phyloP scores from a whole-genome alignment of 2,113 vertebrate species.

The Podarcis muralis region DNA sequence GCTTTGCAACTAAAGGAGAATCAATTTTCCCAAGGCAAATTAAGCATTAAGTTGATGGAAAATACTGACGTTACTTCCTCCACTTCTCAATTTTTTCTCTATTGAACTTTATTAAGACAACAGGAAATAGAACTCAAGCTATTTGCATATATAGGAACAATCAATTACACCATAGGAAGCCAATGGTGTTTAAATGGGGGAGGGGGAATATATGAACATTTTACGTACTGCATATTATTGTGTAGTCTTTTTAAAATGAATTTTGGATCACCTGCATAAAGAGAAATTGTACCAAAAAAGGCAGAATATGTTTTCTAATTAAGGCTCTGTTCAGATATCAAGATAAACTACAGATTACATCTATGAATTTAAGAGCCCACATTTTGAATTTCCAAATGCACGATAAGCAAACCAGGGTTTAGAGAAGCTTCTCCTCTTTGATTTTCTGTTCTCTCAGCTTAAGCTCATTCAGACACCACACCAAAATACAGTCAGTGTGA shows the following conservation, averaged over 20 bases:
- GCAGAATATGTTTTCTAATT: not conserved
- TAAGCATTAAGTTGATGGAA: not conserved
- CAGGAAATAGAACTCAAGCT: not conserved
- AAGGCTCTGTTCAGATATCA: not conserved
- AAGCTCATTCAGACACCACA: not conserved
- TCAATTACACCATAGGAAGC: not conserved
- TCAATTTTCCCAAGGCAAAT: conserved; percentile 52
- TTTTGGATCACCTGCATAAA: not conserved
- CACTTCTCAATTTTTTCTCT: not conserved
- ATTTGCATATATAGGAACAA: not conserved
- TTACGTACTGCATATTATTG: not conserved
- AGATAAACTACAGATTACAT: not conserved
- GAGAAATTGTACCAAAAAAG: not conserved
- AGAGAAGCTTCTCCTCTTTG: not conserved
- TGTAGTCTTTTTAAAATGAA: not conserved
- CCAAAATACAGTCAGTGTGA: not conserved
- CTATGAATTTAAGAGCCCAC: not conserved
- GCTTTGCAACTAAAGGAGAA: conserved; percentile 1
- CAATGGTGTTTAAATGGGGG: not conserved
- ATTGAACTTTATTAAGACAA: not conserved
- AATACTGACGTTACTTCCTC: not conserved
- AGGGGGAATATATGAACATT: not conserved
- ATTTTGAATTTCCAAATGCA: not conserved
- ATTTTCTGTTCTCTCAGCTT: not conserved
- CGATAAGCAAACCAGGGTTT: not conserved